Evolutionary conservation across 2,113 vertebrate species (phyloP).

Genomic region (Microtus richardsoni): DNA sequence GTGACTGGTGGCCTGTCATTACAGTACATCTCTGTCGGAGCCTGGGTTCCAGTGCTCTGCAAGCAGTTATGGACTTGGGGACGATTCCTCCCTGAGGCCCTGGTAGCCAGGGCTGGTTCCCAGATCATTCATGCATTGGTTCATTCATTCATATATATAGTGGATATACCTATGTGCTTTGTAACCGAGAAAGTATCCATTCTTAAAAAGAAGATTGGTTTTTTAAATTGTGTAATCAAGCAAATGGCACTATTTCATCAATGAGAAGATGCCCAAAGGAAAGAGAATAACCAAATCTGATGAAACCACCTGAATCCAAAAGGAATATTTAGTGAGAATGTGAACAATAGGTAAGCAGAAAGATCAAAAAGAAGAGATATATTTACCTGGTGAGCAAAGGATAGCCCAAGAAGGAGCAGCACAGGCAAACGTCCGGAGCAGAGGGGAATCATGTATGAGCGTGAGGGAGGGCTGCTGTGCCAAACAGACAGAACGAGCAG

Average conservation of each 20-base stretch:
- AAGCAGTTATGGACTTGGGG: not conserved
- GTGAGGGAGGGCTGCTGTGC: not conserved
- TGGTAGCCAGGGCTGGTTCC: not conserved
- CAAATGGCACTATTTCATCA: not conserved
- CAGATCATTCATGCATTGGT: not conserved
- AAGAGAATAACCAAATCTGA: not conserved
- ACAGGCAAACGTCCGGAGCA: not conserved
- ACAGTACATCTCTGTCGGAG: not conserved
- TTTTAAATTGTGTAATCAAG: not conserved
- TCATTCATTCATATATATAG: not conserved
- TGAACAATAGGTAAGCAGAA: not conserved
- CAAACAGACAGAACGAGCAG: not conserved
- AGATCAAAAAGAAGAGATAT: not conserved
- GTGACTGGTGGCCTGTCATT: too few species aligned
- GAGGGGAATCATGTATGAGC: too few species aligned
- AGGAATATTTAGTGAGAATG: not conserved
- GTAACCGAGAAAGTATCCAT: not conserved
- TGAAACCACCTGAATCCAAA: not conserved
- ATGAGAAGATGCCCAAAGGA: not conserved
- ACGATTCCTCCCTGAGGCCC: not conserved
- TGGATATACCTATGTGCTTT: not conserved
- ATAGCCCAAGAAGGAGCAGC: not conserved
- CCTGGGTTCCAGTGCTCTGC: not conserved
- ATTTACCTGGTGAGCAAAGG: not conserved
- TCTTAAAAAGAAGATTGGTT: not conserved